Conservation (phyloP, 2,113 vertebrate genomes). For the Odontophorus gujanensis region DNA sequence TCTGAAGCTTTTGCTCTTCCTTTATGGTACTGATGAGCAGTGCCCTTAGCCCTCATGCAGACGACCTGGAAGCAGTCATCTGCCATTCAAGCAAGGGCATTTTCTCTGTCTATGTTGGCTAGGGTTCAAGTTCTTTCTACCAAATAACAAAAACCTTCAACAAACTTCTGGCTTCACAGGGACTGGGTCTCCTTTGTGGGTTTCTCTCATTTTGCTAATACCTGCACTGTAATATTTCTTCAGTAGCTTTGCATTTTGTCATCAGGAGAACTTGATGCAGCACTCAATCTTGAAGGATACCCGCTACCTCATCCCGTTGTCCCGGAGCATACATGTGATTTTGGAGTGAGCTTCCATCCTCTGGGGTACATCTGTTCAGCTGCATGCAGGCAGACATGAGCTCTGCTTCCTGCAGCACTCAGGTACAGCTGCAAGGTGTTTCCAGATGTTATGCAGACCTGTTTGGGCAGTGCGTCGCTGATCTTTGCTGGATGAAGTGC, state of each 20-base stretch:
- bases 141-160: background rate
- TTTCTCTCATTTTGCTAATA: background rate
- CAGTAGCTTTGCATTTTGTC: background rate
- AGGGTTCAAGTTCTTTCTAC: slow-evolving; percentile 7
- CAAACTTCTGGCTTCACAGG: background rate
- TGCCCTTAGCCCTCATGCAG: background rate
- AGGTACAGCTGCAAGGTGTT: background rate
- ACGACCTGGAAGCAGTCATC: background rate
- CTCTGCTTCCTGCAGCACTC: background rate
- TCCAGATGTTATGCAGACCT: background rate
- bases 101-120: background rate
- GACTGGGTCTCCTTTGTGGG: background rate
- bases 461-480: background rate
- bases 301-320: background rate
- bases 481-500: background rate
- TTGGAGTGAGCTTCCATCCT: background rate
- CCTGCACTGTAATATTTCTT: background rate
- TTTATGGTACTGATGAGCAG: background rate
- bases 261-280: background rate
- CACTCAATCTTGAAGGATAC: background rate
- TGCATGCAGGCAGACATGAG: background rate
- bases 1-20: background rate
- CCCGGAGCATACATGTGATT: background rate
- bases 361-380: background rate
- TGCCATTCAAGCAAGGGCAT: background rate